Evolutionary conservation across 2,113 vertebrate genomes (phyloP).

Genomic region (Anthoscopus minutus): DNA sequence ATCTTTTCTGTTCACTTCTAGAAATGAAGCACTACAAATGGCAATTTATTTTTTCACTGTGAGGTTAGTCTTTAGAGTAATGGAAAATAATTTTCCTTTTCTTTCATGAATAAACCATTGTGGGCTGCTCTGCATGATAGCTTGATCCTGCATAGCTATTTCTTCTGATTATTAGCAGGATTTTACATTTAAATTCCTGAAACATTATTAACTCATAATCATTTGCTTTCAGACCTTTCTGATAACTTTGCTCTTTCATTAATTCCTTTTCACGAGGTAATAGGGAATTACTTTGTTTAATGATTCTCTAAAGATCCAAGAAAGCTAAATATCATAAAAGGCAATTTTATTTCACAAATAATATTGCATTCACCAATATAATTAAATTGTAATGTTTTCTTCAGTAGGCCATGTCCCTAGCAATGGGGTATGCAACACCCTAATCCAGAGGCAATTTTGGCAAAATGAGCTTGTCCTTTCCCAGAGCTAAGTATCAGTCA

Average conservation of each 20-base stretch:
- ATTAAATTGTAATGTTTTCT: slow-evolving; percentile 41
- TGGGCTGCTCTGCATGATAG: neutral
- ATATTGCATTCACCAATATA: neutral
- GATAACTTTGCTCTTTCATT: slow-evolving; percentile 39
- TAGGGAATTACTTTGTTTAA: slow-evolving; percentile 30
- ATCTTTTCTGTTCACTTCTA: neutral
- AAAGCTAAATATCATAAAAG: neutral
- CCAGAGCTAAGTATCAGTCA: neutral
- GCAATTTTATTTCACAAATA: slow-evolving; percentile 31
- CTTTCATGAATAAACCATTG: slow-evolving; percentile 40
- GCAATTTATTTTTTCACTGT: slow-evolving; percentile 35
- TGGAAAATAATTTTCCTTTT: slow-evolving; percentile 21
- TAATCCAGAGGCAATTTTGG: neutral
- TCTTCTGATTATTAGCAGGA: slow-evolving; percentile 17
- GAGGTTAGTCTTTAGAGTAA: slow-evolving; percentile 38
- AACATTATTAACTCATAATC: slow-evolving; percentile 51
- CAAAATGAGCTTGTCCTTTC: slow-evolving; percentile 17
- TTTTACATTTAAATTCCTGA: slow-evolving; percentile 31
- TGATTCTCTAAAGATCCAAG: slow-evolving; percentile 30
- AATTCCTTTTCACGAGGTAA: slow-evolving; percentile 28
- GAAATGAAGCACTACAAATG: slow-evolving; percentile 30
- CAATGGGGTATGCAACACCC: neutral
- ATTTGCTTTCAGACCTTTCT: slow-evolving; percentile 52
- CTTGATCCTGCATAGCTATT: slow-evolving; percentile 13
- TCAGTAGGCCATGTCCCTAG: neutral